Conservation (phyloP, 1,140 invertebrate genomes). For the Leptonema lineaticorne region DNA sequence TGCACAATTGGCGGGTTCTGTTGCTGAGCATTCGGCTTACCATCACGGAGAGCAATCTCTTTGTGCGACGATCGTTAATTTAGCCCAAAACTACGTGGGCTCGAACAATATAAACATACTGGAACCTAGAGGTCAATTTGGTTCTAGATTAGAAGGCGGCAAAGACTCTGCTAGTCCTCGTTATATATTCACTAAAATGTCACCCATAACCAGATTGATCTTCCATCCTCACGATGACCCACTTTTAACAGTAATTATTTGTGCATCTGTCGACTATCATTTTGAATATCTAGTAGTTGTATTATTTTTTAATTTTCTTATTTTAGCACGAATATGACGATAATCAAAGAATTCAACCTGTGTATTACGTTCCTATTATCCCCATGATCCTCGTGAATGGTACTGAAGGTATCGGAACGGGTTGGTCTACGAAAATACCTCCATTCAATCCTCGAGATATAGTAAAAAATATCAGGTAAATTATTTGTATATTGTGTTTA, state of each 20-base stretch:
- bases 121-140: slow-evolving; percentile 96
- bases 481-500: neutral
- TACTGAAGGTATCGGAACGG: slow-evolving; percentile 97
- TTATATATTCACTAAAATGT: slow-evolving; percentile 95
- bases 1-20: slow-evolving; percentile 95
- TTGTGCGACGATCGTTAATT: slow-evolving; percentile 94
- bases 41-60: slow-evolving; percentile 98
- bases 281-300: too few relatives aligned
- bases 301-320: too few relatives aligned
- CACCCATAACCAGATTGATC: slow-evolving; percentile 78
- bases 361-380: slow-evolving; percentile 93
- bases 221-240: slow-evolving; percentile 91
- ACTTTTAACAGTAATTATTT: too few relatives aligned
- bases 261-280: too few relatives aligned
- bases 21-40: slow-evolving; percentile 96
- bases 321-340: slow-evolving; percentile 93
- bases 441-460: slow-evolving; percentile 96
- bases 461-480: slow-evolving; percentile 71
- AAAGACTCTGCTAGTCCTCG: slow-evolving; percentile 97
- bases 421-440: slow-evolving; percentile 97
- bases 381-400: slow-evolving; percentile 98
- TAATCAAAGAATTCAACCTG: slow-evolving; percentile 91
- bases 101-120: slow-evolving; percentile 98
- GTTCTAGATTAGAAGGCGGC: slow-evolving; percentile 81
- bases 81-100: slow-evolving; percentile 98